Base-by-base conservation (phyloP, 2,113 vertebrate species). In the Balaeniceps rex region DNA sequence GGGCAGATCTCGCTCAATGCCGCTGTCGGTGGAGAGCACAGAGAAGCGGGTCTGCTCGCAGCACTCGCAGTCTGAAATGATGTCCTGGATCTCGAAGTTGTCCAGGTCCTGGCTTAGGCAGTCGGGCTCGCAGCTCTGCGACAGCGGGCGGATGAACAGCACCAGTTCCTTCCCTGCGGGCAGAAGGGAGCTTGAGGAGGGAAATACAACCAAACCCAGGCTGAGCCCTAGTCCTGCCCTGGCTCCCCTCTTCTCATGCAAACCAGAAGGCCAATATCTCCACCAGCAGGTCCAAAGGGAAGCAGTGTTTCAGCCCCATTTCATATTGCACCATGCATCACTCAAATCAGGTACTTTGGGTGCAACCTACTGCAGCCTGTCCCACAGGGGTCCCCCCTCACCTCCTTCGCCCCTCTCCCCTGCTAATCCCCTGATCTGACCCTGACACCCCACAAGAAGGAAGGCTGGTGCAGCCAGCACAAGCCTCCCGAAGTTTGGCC, bases 11-110 rank as follows among this genome's bases (percentile, higher is more conserved):
- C 98, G 97, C 69, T 99, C 99, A 1, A 99, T 99, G 55, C 99
- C 99, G 0, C 99, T 99, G 98, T 99, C 99, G 0, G 98, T 99
- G 90, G 99, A 99, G 87, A 99, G 97, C 87, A 99, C 46, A 0
- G 99, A 99, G 83, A 98, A 98, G 61, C 99, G 98, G 5, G 97
- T 97, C 94, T 97, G 97, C 89, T 98, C 96, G 3, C 38, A 76
- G 88, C 97, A 97, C 25, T 95, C 97, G 3, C 97, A 91, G 49
- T 97, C 98, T 0, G 68, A 42, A 3, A 97, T 88, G 3, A 98
- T 77, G 40, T 99, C 99, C n/a, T 98, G 98, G 77, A 99, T 88
- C 18, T 99, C 98, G 4, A 98, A 91, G 82, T 98, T 98, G 11
- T 99, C 99, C 84, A 97, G 66, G 46, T 97, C 98, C 23, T 98